Evolutionary conservation across 2,113 vertebrate species (phyloP).

Genomic region (Elachura formosa): DNA sequence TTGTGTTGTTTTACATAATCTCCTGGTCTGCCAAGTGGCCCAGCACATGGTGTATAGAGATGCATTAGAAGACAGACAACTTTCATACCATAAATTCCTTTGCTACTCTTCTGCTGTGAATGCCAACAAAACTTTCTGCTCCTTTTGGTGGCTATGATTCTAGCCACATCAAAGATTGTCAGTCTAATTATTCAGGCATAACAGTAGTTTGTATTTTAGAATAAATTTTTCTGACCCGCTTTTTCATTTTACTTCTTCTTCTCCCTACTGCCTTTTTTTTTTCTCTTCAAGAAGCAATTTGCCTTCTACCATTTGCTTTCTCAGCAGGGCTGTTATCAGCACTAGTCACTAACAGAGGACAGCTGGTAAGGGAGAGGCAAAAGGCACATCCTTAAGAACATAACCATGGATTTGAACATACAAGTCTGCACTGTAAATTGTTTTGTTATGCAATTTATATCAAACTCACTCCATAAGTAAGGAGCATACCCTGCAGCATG

Average conservation of each 20-base stretch:
- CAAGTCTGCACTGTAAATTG: not conserved
- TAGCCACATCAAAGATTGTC: not conserved
- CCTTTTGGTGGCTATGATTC: not conserved
- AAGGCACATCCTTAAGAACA: not conserved
- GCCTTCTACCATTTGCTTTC: conserved; percentile 35
- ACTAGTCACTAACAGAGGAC: not conserved
- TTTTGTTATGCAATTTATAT: conserved; percentile 8
- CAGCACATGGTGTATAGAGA: conserved; percentile 65
- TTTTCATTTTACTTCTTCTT: not conserved
- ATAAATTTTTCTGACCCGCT: not conserved
- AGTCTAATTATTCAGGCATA: not conserved
- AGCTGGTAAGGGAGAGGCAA: conserved; percentile 42
- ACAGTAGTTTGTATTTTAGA: not conserved
- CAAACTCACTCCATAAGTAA: not conserved
- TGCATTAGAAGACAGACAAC: conserved; percentile 23
- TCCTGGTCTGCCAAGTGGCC: conserved; percentile 59
- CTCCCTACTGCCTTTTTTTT: rapidly evolving
- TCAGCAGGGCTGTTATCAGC: not conserved
- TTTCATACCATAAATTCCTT: conserved; percentile 70
- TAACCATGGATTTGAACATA: not conserved
- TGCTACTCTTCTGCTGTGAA: conserved; percentile 16
- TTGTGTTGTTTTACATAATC: conserved; percentile 12
- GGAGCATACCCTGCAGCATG: not conserved
- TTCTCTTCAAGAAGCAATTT: not conserved
- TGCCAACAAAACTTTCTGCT: conserved; percentile 52